These are phyloP conservation scores for Bujurquina vittata DNA, from an alignment of 2,113 vertebrate species.

Conservation along the genomic window DNA sequence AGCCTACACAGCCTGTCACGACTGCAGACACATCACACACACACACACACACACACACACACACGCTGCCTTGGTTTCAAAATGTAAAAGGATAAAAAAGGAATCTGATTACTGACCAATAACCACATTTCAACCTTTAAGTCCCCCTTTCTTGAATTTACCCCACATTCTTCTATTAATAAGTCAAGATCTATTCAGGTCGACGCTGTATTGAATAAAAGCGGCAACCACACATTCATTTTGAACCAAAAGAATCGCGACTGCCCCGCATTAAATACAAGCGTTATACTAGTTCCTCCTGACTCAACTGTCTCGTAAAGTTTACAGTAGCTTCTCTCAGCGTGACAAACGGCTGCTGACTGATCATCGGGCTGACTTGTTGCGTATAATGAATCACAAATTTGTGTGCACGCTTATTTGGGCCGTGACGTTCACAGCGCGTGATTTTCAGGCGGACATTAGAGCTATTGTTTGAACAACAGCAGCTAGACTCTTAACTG, in stretches of 20 bases:
- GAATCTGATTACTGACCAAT: not conserved
- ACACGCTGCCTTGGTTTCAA: not conserved
- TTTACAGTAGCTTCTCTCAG: not conserved
- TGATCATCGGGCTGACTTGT: constrained; percentile 17
- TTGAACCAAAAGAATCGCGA: not conserved
- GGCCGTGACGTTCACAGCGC: constrained; percentile 10
- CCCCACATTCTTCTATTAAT: not conserved
- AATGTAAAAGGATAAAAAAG: not conserved
- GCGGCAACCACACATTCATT: not conserved
- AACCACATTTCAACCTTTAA: not conserved
- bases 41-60: not conserved
- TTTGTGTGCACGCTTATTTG: not conserved
- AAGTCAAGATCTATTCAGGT: not conserved
- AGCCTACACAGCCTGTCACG: constrained; percentile 23
- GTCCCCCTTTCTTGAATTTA: not conserved
- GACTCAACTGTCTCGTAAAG: constrained; percentile 36
- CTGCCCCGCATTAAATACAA: constrained; percentile 7
- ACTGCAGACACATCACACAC: not conserved
- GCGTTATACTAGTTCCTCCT: not conserved
- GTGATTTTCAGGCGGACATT: constrained; percentile 25
- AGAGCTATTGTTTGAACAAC: constrained; percentile 5
- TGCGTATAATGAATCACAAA: constrained; percentile 48
- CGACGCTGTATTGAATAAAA: constrained; percentile 1
- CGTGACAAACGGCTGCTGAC: constrained; percentile 39
- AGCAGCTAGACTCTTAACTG: not conserved